phyloP scores from a whole-genome alignment of 2,888 invertebrate species.

The Leptura quadrifasciata region DNA sequence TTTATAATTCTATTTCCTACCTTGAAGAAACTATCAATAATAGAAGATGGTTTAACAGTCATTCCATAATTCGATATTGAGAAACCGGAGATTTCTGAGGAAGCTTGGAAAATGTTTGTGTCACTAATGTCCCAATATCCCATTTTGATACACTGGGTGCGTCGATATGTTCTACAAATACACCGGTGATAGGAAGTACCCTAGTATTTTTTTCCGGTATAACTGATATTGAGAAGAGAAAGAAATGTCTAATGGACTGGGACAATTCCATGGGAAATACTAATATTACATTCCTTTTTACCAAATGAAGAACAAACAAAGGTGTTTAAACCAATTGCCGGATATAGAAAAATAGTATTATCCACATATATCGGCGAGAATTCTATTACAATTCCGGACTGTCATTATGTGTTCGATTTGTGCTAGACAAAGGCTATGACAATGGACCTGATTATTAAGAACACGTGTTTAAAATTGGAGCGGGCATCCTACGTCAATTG shows the following conservation, averaged over 20 bases:
- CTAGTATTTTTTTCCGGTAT: conserved; percentile 94
- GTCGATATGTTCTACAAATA: conserved; percentile 82
- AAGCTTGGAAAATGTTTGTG: no score
- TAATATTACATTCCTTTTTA: conserved; percentile 79
- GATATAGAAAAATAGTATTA: conserved; percentile 87
- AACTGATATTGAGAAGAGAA: conserved; percentile 86
- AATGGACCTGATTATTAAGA: conserved; percentile 83
- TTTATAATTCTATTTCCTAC: conserved; percentile 79
- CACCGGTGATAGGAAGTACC: conserved; percentile 82
- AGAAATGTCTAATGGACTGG: conserved; percentile 55
- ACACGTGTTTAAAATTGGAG: no score
- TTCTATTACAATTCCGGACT: no score
- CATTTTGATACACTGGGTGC: no score
- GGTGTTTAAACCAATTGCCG: conserved; percentile 80
- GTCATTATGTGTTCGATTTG: conserved; percentile 94
- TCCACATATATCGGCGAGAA: conserved; percentile 95
- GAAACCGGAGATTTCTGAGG: conserved; percentile 72
- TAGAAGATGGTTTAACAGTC: no score
- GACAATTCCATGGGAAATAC: conserved; percentile 67
- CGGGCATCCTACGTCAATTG: conserved; percentile 96
- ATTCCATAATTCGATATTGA: conserved; percentile 77
- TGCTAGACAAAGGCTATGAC: conserved; percentile 91
- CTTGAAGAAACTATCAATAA: conserved; percentile 73
- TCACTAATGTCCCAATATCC: conserved; percentile 77
- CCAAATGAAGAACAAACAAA: conserved; percentile 80